Evolutionary conservation across 2,888 invertebrate genomes (phyloP).

Genomic region (Trissoscelio sp.): DNA sequence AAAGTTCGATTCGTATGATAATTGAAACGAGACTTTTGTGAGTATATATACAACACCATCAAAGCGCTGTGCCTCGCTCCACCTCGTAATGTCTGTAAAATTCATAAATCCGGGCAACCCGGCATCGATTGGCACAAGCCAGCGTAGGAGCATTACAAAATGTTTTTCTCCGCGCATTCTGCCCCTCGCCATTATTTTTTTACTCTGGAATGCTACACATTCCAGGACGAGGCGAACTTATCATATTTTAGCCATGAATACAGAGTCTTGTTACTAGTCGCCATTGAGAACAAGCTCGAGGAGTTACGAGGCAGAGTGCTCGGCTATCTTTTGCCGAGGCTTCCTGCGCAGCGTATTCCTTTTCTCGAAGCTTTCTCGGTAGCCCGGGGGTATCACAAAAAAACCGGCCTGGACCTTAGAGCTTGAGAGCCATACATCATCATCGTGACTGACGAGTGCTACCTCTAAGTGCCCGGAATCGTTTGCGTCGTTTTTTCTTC

Average conservation of each 20-base stretch:
- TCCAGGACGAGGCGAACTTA: slow-evolving; percentile 29
- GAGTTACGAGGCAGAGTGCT: slow-evolving; percentile 75
- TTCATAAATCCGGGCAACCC: slow-evolving; percentile 22
- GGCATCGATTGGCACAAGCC: slow-evolving; percentile 23
- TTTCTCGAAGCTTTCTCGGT: slow-evolving; percentile 26
- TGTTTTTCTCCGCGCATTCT: slow-evolving; percentile 26
- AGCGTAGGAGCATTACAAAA: slow-evolving; percentile 22
- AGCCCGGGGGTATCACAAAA: slow-evolving; percentile 65
- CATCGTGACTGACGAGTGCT: slow-evolving; percentile 76
- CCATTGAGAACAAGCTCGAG: slow-evolving; percentile 53
- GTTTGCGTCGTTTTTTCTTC: slow-evolving; percentile 70
- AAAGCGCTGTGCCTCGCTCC: background rate
- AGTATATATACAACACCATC: slow-evolving; percentile 15
- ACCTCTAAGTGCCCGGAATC: slow-evolving; percentile 78
- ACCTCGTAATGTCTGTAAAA: slow-evolving; percentile 7
- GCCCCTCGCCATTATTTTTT: slow-evolving; percentile 21
- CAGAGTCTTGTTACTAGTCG: slow-evolving; percentile 39
- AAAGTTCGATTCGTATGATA: slow-evolving; percentile 20
- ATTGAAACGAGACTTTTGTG: background rate
- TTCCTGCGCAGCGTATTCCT: slow-evolving; percentile 51
- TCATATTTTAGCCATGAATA: slow-evolving; percentile 49
- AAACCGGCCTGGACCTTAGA: slow-evolving; percentile 71
- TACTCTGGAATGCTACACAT: slow-evolving; percentile 10
- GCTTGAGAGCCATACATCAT: slow-evolving; percentile 78
- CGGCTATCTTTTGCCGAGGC: slow-evolving; percentile 71